phyloP scores from a whole-genome alignment of 2,113 vertebrate genomes.

The Polypterus senegalus region DNA sequence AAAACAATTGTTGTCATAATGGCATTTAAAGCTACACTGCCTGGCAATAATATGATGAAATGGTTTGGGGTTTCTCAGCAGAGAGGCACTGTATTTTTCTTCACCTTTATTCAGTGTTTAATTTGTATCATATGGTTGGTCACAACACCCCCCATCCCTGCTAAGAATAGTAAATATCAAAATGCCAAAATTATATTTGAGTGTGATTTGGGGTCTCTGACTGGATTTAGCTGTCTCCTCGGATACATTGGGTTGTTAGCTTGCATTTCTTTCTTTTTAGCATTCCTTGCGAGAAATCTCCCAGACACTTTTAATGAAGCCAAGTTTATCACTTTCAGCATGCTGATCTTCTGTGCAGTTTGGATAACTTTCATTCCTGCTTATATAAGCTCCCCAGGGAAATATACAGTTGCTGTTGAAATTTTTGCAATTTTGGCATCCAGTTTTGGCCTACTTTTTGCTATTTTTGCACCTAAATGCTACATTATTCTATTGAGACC shows the following conservation, averaged over 20 bases:
- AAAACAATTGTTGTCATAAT: too few relatives aligned
- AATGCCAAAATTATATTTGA: slow-evolving; percentile 24
- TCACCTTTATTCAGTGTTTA: not conserved
- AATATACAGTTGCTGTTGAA: slow-evolving; percentile 45
- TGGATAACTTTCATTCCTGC: slow-evolving; percentile 45
- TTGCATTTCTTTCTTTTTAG: slow-evolving; percentile 28
- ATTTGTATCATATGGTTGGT: not conserved
- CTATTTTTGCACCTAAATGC: slow-evolving; percentile 3
- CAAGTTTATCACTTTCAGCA: slow-evolving; percentile 45
- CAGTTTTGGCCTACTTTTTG: slow-evolving; percentile 40
- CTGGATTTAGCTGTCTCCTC: slow-evolving; percentile 22
- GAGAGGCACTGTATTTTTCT: too few relatives aligned
- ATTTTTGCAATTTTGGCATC: slow-evolving; percentile 50
- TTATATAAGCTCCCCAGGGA: slow-evolving; percentile 46
- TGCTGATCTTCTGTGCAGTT: slow-evolving; percentile 51
- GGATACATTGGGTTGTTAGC: slow-evolving; percentile 34
- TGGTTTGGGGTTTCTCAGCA: not conserved
- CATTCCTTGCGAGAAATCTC: slow-evolving; percentile 33
- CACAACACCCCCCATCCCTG: not conserved
- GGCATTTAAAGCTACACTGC: not conserved
- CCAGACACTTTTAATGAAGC: slow-evolving; percentile 41
- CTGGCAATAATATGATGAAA: not conserved
- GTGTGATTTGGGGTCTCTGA: slow-evolving; percentile 26
- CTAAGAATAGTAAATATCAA: not conserved
- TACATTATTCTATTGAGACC: not conserved